Conservation (phyloP, 2,797 vertebrate species). For the Oceanodroma leucorhoa region DNA sequence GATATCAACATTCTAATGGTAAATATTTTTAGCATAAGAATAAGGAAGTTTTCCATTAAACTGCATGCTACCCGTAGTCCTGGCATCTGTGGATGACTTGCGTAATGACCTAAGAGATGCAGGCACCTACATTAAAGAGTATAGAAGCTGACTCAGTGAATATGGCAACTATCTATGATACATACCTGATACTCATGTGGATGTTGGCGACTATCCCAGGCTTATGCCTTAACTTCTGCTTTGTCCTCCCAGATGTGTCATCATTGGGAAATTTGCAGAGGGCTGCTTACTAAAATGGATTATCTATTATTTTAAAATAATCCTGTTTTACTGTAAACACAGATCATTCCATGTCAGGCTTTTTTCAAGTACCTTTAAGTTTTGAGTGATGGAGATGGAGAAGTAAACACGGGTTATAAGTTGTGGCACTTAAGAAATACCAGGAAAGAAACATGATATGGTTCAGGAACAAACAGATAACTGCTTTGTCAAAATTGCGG, state of each 20-base stretch:
- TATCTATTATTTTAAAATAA: not conserved
- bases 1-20: not conserved
- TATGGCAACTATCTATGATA: not conserved
- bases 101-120: rapidly evolving
- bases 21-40: not conserved
- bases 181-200: not conserved
- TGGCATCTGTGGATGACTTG: not conserved
- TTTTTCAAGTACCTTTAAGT: not conserved
- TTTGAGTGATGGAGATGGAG: not conserved
- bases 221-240: not conserved
- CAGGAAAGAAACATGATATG: not conserved
- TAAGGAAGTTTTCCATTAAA: not conserved
- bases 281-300: not conserved
- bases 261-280: not conserved
- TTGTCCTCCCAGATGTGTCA: conserved; percentile 19
- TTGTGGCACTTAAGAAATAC: not conserved
- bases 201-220: not conserved
- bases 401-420: not conserved
- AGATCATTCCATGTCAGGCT: not conserved
- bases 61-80: not conserved
- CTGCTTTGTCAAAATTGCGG: not conserved
- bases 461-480: not conserved
- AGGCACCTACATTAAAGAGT: not conserved
- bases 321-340: not conserved
- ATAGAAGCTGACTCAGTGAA: not conserved